Evolutionary conservation across 1,140 invertebrate species (phyloP).

Genomic region (Drosophila mojavensis): DNA sequence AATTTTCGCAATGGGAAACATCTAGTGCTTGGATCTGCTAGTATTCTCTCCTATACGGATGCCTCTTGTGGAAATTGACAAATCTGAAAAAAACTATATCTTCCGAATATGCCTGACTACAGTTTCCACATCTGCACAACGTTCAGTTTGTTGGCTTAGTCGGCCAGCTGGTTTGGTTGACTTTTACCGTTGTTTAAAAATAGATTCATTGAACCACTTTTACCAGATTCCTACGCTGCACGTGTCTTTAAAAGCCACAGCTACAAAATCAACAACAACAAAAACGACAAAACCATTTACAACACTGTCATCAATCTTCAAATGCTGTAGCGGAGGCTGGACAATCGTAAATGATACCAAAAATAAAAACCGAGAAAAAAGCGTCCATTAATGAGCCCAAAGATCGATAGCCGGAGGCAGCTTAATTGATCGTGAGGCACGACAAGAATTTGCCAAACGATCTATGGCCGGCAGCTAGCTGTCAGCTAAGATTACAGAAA

Average conservation of each 20-base stretch:
- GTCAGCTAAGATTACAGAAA: neutral
- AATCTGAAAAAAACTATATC: neutral
- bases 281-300: constrained; percentile 16
- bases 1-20: too few relatives aligned
- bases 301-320: constrained; percentile 33
- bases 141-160: neutral
- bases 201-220: constrained; percentile 29
- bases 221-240: constrained; percentile 33
- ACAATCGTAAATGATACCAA: constrained; percentile 24
- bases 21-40: too few relatives aligned
- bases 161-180: neutral
- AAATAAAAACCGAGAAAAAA: neutral
- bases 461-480: neutral
- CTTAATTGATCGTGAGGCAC: constrained; percentile 8
- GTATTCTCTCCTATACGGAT: too few relatives aligned
- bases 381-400: constrained; percentile 33
- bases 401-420: constrained; percentile 27
- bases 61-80: too few relatives aligned
- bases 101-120: neutral
- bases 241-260: constrained; percentile 29
- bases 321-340: neutral
- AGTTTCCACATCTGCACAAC: neutral
- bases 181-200: neutral
- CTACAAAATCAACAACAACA: neutral
- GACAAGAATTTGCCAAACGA: constrained; percentile 23